phyloP scores from a whole-genome alignment of 2,113 vertebrate species.

The Apus apus region DNA sequence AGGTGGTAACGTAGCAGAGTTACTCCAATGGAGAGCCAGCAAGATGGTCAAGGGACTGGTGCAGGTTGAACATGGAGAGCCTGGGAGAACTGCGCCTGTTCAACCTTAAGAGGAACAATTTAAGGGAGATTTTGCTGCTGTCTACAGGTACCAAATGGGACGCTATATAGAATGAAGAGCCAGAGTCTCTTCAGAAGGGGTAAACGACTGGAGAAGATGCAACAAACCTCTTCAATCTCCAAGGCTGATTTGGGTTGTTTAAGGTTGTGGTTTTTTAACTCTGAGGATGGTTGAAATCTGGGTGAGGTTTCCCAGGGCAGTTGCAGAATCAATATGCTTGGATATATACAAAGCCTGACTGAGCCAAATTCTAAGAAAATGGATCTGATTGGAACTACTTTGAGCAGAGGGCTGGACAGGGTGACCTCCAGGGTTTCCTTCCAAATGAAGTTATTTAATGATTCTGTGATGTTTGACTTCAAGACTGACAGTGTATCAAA shows the following conservation, averaged over 20 bases:
- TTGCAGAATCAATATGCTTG: neutral
- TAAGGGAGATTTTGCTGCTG: neutral
- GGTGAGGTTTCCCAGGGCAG: neutral
- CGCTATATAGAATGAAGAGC: neutral
- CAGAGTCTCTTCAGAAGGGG: neutral
- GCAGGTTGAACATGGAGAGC: neutral
- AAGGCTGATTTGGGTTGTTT: neutral
- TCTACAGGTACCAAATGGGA: neutral
- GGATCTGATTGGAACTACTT: neutral
- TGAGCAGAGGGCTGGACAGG: too few relatives aligned
- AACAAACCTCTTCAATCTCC: neutral
- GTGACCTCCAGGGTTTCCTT: neutral
- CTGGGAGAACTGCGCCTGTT: neutral
- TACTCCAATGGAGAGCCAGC: neutral
- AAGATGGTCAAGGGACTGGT: neutral
- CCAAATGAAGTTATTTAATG: neutral
- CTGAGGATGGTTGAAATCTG: neutral
- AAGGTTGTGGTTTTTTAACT: neutral
- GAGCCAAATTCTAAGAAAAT: neutral
- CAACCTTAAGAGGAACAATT: neutral
- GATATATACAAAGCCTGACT: neutral
- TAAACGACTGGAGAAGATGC: neutral
- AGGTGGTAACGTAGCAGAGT: neutral
- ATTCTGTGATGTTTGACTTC: neutral
- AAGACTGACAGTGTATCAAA: neutral